A percentile compares a stretch with the other conserved stretches of the same genome.
Conservation (phyloP, 2,888 invertebrate species). For the Eumacrocentrus americanus region DNA sequence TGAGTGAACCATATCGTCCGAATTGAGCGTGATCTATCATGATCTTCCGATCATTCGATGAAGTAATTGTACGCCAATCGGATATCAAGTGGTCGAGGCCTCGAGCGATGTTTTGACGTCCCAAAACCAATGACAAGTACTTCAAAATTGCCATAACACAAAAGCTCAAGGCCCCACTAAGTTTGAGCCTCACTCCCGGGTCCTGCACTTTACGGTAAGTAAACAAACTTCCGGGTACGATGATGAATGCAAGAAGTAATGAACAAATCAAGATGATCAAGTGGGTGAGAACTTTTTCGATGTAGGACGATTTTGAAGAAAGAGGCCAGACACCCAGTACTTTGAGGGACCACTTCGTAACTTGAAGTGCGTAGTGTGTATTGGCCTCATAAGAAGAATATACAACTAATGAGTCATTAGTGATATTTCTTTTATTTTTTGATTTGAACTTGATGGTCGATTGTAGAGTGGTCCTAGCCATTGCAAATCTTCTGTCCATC, state of each 20-base stretch:
- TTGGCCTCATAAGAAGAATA: slow-evolving; percentile 8
- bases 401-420: not conserved
- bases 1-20: slow-evolving; percentile 38
- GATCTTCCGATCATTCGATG: slow-evolving; percentile 31
- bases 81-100: slow-evolving; percentile 40
- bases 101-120: slow-evolving; percentile 29
- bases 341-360: slow-evolving; percentile 46
- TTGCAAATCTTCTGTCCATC: not conserved
- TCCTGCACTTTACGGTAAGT: slow-evolving; percentile 2
- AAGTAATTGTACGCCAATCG: slow-evolving; percentile 39
- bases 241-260: slow-evolving; percentile 13
- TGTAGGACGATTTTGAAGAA: not conserved
- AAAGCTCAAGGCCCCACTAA: slow-evolving; percentile 41
- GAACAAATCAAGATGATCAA: slow-evolving; percentile 1
- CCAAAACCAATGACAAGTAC: slow-evolving; percentile 36
- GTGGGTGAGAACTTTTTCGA: not conserved
- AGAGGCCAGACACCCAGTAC: slow-evolving; percentile 49
- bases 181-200: not conserved
- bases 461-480: not conserved
- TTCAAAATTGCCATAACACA: slow-evolving; percentile 45
- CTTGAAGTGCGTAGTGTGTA: slow-evolving; percentile 42
- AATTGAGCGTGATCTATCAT: slow-evolving; percentile 41
- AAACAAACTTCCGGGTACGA: slow-evolving; percentile 21
- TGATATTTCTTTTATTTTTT: not conserved
- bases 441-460: not conserved